Percentiles rank a stretch among this genome's conserved stretches.
phyloP scores from a whole-genome alignment of 2,113 vertebrate genomes.

The cattle (Bos taurus) region ARS-UCD2.0 NC_037333.1:109397501-109398000 shows the following conservation, averaged over 20 bases:
- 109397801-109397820: not conserved
- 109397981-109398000: not conserved
- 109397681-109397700: not conserved
- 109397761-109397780: not conserved
- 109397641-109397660: accelerated
- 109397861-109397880: not conserved
- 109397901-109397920: not conserved
- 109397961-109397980: not conserved
- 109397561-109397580: not conserved
- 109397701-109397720: not conserved
- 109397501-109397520: not conserved
- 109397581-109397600: not conserved
- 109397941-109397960: not conserved
- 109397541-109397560: not conserved
- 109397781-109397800: not conserved
- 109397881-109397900: not conserved
- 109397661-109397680: not conserved
- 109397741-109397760: not conserved
- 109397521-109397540: not conserved
- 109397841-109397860: not conserved
- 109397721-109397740: not conserved
- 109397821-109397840: not conserved
- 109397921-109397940: not conserved
- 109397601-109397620: not conserved
- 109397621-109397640: not conserved